Evolutionary conservation across 2,888 invertebrate species (phyloP), one percentile per base, ranked within the genome.

Genomic region (Chirona hameri): DNA sequence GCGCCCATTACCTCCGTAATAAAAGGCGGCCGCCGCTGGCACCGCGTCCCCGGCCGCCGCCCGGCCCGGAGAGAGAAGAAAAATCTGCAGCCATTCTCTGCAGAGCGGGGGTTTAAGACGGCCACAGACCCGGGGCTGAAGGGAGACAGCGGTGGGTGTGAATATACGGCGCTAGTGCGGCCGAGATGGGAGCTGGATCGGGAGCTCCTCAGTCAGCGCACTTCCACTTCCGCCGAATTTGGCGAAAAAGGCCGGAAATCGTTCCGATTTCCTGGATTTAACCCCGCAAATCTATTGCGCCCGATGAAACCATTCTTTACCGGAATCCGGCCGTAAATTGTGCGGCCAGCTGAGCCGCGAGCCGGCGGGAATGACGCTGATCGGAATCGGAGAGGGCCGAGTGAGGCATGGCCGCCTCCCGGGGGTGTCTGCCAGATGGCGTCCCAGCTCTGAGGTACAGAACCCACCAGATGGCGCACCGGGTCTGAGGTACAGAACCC

Each of bases 261-360:
- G 72, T 18, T 27, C 72, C 72, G 72, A 29, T 72, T 72, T 72
- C 27, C 72, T 5, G 76, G 46, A 46, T 76, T 46, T 24, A 46
- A 18, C 76, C 46, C 76, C 24, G 76, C 46, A 46, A 46, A 76
- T 76, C 76, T 76, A 46, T 46, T 46, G 46, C 46, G 39, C 46
- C 76, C 76, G 76, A 76, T 46, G 46, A 76, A 76, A 76, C 76
- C 76, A 76, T 76, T 76, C 39, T 76, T 76, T 76, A 10, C 39
- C 46, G 76, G 76, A 15, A 46, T 21, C 76, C 10, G 46, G 10
- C 24, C 39, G 39, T 76, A 76, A 46, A 76, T 46, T 24, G 21
- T 12, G 18, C 10, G 31, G 24, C 76, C 76, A 46, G 76, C 76
- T 76, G 39, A 46, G 39, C 39, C 18, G 7, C 18, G 27, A 12